phyloP scores from a whole-genome alignment of 2,888 invertebrate species.

The Acleris holmiana region DNA sequence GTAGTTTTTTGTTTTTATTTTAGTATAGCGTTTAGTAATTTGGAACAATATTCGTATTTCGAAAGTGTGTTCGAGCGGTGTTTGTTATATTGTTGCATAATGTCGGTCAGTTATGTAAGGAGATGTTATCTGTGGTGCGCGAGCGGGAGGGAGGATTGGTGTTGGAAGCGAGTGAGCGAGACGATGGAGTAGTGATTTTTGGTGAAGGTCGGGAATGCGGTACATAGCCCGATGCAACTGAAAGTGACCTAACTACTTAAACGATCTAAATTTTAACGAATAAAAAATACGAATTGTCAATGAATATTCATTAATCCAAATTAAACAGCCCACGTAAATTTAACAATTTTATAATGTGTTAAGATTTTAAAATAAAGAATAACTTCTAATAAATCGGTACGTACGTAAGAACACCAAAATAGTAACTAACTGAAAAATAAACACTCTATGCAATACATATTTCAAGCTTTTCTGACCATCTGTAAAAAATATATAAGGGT shows the following conservation, averaged over 20 bases:
- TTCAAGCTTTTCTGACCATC: too few relatives aligned
- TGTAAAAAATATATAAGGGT: too few relatives aligned
- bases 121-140: conserved; percentile 41
- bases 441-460: too few relatives aligned
- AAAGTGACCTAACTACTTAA: conserved; percentile 12
- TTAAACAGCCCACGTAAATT: too few relatives aligned
- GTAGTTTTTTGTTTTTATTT: conserved; percentile 15
- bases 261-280: not conserved
- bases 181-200: conserved; percentile 50
- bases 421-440: too few relatives aligned
- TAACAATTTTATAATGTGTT: too few relatives aligned
- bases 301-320: too few relatives aligned
- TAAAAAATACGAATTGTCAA: not conserved
- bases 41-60: not conserved
- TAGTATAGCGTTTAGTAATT: conserved; percentile 18
- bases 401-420: too few relatives aligned
- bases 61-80: not conserved
- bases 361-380: too few relatives aligned
- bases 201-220: conserved; percentile 48
- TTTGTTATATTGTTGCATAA: conserved; percentile 48
- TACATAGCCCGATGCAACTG: conserved; percentile 26
- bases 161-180: conserved; percentile 45
- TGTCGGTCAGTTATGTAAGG: conserved; percentile 38
- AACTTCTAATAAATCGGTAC: too few relatives aligned
- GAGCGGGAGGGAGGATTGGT: conserved; percentile 47